Base-by-base conservation (phyloP, 2,113 vertebrate species). In the Trinectes maculatus region DNA sequence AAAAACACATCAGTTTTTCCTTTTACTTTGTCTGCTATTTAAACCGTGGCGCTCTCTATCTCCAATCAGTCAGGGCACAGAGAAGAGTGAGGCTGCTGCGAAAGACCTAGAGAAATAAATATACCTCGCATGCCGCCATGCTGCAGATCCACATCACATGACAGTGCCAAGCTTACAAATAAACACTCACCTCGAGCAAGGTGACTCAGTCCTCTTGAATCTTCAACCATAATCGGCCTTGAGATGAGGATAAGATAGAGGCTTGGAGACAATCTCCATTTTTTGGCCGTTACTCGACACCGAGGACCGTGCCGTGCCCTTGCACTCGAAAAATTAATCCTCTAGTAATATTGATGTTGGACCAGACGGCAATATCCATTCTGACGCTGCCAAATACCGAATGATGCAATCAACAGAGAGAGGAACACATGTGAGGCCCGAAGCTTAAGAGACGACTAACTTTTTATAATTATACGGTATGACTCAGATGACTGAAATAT, bases 331-430 rank as follows among this genome's bases (percentile, higher is more conserved):
- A 74, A 83, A 82, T 82, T 77, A 39, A 73, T 78, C 74, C 80
- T 88, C 82, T 76, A 61, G 71, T 78, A 85, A 91, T 91, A 86
- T 92, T 91, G 84, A 84, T 80, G 63, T 92, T 92, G 89, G 87
- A 89, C 55, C 21, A 0, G 0, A 47, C 26, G 29, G 40, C 69
- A 57, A 57, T 84, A 79, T 77, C 78, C 79, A 74, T 46, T n/a
- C 51, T 59, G 44, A 44, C 1, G 22, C 74, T 67, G 84, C 83
- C 86, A 87, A 87, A 88, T 80, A 60, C 79, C 79, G 67, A 74
- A 67, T 37, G 44, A 72, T 71, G 74, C 65, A 91, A 89, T 91
- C 86, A 86, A 69, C 43, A 69, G 76, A 77, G 56, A 56, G 53
- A 65, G 57, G 57, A 59, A 55, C 31, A 79, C 29, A 21, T 56